phyloP scores from a whole-genome alignment of 1,140 invertebrate species.

The Wiebesia pumilae region DNA sequence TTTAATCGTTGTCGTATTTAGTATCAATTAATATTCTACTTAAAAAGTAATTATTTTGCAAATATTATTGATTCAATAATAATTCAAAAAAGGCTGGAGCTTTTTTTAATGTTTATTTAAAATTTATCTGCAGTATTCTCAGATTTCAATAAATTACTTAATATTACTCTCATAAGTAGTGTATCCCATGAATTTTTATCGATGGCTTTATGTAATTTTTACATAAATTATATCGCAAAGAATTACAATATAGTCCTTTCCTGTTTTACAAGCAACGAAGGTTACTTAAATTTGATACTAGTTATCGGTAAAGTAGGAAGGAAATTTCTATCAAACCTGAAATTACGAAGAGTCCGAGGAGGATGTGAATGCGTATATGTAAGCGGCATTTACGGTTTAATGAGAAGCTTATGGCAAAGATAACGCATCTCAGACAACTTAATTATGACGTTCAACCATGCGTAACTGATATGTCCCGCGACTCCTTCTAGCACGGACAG shows the following conservation, averaged over 20 bases:
- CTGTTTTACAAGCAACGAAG: neutral
- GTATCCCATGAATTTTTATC: neutral
- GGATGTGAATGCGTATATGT: neutral
- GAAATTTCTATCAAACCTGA: neutral
- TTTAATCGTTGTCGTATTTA: too few relatives aligned
- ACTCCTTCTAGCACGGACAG: neutral
- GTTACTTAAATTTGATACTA: slow-evolving; percentile 6
- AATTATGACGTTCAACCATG: slow-evolving; percentile 22
- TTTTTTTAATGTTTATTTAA: neutral
- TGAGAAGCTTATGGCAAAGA: slow-evolving; percentile 16
- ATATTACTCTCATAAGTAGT: neutral
- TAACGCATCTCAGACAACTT: slow-evolving; percentile 8
- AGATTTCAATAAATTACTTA: neutral
- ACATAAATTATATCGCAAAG: neutral
- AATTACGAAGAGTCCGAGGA: slow-evolving; percentile 20
- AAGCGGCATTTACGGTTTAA: slow-evolving; percentile 1
- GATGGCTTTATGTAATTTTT: neutral
- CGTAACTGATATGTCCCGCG: neutral
- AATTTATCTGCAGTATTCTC: neutral
- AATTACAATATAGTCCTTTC: neutral
- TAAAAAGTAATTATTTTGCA: too few relatives aligned
- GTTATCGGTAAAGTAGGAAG: slow-evolving; percentile 23
- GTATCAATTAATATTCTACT: too few relatives aligned
- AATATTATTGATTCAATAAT: too few relatives aligned
- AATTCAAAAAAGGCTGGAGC: neutral